Conservation (phyloP, 64 coral and sea anemone genomes). For the Stichodactyla mertensii region DNA sequence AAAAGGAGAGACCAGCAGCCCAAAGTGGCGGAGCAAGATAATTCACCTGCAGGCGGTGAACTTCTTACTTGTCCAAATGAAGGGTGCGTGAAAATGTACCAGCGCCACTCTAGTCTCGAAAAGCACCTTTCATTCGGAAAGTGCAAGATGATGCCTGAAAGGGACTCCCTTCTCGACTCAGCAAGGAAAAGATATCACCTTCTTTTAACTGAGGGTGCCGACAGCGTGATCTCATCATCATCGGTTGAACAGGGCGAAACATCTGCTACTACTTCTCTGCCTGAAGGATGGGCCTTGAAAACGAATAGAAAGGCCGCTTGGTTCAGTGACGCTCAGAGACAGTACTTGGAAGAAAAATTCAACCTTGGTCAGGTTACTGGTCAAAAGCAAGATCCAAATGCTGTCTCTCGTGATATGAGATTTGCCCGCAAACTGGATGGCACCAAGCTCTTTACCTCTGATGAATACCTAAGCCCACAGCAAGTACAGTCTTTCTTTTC, state of each 20-base stretch:
- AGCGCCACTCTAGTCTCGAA: conserved; percentile 33
- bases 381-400: conserved; percentile 43
- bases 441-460: neutral
- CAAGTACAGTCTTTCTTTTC: conserved; percentile 22
- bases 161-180: conserved; percentile 26
- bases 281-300: conserved; percentile 46
- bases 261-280: neutral
- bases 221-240: neutral
- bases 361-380: conserved; percentile 52
- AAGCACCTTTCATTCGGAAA: conserved; percentile 39
- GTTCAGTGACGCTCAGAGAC: conserved; percentile 51
- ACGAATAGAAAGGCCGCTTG: conserved; percentile 15
- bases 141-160: conserved; percentile 35
- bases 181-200: conserved; percentile 32
- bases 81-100: conserved; percentile 36
- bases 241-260: neutral
- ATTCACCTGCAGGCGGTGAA: conserved; percentile 28
- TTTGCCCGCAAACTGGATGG: neutral
- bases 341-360: conserved; percentile 69
- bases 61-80: neutral
- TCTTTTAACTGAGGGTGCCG: neutral
- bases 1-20: neutral
- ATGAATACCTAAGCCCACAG: conserved; percentile 28
- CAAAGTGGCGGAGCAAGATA: neutral
- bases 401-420: conserved; percentile 60